phyloP scores from a whole-genome alignment of 2,797 vertebrate species.

The Otolemur crassicaudatus region DNA sequence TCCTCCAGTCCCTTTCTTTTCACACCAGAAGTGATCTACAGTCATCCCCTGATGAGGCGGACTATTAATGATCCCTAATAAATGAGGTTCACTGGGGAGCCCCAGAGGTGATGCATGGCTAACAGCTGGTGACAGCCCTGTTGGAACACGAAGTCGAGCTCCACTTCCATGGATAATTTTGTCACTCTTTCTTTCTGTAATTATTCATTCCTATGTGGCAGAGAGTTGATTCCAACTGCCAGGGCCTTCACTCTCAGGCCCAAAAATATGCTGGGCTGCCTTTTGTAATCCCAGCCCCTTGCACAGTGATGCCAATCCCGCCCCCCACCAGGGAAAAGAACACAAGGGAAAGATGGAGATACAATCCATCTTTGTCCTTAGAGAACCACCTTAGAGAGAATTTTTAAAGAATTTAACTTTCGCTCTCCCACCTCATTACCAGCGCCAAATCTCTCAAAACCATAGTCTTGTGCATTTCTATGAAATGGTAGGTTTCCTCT shows the following conservation, averaged over 20 bases:
- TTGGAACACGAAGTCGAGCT: background rate
- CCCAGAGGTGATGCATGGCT: background rate
- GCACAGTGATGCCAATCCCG: background rate
- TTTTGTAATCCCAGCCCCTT: background rate
- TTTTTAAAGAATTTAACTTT: slow-evolving; percentile 54
- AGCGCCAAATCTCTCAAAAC: slow-evolving; percentile 64
- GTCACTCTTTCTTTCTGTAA: slow-evolving; percentile 27
- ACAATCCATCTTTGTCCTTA: slow-evolving; percentile 76
- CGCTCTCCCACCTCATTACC: background rate
- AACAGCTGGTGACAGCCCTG: background rate
- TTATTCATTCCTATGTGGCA: background rate
- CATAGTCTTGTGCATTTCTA: slow-evolving; percentile 47
- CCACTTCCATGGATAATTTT: slow-evolving; percentile 46
- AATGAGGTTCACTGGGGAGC: background rate
- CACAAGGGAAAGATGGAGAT: slow-evolving; percentile 71
- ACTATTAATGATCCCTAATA: background rate
- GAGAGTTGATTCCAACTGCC: background rate
- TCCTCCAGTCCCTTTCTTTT: background rate
- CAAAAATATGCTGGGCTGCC: background rate
- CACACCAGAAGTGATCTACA: background rate
- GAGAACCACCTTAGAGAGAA: slow-evolving; percentile 73
- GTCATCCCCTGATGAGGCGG: background rate
- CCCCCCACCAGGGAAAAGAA: slow-evolving; percentile 68
- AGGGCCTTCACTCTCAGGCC: background rate
- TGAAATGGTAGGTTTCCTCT: background rate